Evolutionary conservation across 1,140 invertebrate genomes (phyloP), one percentile per base, ranked within the genome.

Genomic region (Rhynchophorus ferrugineus): DNA sequence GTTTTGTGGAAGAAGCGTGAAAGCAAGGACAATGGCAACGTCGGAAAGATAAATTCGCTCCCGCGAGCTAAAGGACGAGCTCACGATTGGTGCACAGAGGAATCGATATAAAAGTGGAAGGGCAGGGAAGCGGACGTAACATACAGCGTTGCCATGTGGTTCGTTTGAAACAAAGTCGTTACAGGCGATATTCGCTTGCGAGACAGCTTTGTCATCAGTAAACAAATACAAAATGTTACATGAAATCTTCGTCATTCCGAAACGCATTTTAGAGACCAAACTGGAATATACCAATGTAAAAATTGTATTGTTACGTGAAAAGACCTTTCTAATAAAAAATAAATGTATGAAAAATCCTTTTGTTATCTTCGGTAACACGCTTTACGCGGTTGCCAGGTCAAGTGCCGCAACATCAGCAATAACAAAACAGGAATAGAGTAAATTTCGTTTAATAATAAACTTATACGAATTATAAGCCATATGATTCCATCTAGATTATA

Each of bases 381-480:
- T 64, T 59, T 58, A 46, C 67, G 59, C 56, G 48, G 66, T 69
- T 69, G 67, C 65, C 67, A 66, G 61, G 52, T 69, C 64, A 65
- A 63, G 58, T 62, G 63, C 61, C 61, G 65, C 63, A 65, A 69
- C 65, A 61, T 67, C 61, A 63, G 61, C 61, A 59, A 66, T 58
- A 65, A 66, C 64, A 68, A 68, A 66, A 55, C 53, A 55, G 8
- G 34, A 47, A 55, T 42, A 62, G 62, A 51, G 61, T 62, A 64
- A 59, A 66, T 65, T 66, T 63, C 54, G 61, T 49, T 60, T 57
- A 61, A 64, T 52, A 53, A 36, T 11, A 13, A 17, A 16, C 34
- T 48, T 29, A 47, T 41, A 35, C 43, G 49, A 49, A 17, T 16
- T 18, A 46, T 17, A 35, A 17, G 13, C 18, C 22, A 22, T n/a